Base-by-base conservation (phyloP, 2,888 invertebrate species). In the Furcula furcula region DNA sequence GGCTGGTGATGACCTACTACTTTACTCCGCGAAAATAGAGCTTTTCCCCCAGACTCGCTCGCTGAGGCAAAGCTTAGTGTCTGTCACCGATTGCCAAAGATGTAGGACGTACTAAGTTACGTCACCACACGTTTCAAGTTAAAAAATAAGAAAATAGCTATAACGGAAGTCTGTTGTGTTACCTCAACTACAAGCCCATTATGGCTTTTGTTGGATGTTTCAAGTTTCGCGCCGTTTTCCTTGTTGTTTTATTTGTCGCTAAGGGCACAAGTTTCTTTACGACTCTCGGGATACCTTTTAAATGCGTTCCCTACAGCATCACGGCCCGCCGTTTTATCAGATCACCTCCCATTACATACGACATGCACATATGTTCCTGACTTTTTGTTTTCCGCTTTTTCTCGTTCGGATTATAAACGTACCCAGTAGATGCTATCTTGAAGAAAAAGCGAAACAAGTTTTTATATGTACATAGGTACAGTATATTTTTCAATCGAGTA, bases 231-330 rank as follows among this genome's bases (percentile, higher is more conserved):
- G 39, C 40, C 31, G 36, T 46, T 50, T 50, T 43, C 39, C 51
- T 40, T 29, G 42, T 49, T 55, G 53, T 61, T 63, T 55, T 49
- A 59, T 59, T 52, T 53, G 55, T 55, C 57, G 46, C 54, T 49
- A 55, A 60, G 58, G 55, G 47, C 48, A 49, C 44, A 54, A 55
- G 40, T 61, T 61, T 60, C 53, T 59, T 63, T 61, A 65, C 55
- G 58, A 56, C 46, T 56, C 64, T 60, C 61, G 29, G 33, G 65
- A 50, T 53, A 52, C 57, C 53, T 40, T 55, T 66, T 51, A 54
- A 61, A 54, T 48, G 57, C 41, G 50, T 37, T 47, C 50, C 55
- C 61, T 50, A 52, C 50, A 55, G 44, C 55, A 54, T 56, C 47
- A 55, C 48, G 48, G 47, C 34, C 53, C 33, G 46, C 44, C 60